Base-by-base conservation (phyloP, 2,113 vertebrate genomes). In the Phyllostomus discolor region DNA sequence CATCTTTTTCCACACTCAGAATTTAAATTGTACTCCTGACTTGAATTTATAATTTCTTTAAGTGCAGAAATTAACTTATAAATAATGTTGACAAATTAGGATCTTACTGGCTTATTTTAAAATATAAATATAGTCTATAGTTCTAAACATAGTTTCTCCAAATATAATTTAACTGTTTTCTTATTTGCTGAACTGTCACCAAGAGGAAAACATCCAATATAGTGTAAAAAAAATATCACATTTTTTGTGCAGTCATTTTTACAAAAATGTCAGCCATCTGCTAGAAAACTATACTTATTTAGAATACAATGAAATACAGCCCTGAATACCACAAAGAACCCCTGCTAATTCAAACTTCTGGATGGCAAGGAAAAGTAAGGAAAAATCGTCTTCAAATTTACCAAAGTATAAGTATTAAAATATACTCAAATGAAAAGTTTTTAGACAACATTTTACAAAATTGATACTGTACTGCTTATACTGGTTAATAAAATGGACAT, bases 11-110 rank as follows among this genome's bases (percentile, higher is more conserved):
- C 26, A 92, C 1, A 78, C 19, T 90, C 22, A 62, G 9, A 88
- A 87, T 89, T 96, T 94, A 78, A 89, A 84, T 70, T 78, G 9
- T 16, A 67, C 22, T 88, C 10, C 5, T 93, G 24, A 78, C 24
- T 92, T 94, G 54, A 95, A 82, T 95, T 95, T 88, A 86, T 69
- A 88, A 79, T 96, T 89, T 82, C 57, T 87, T 83, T 95, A 96
- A 90, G 38, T 96, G 28, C 41, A 92, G 94, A 88, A 89, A 92
- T 79, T 91, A 62, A 67, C 24, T 95, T 4, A 52, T 31, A 91
- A 73, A 64, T 87, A 89, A 80, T 93, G 66, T 41, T 83, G 69
- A 91, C 20, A 95, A 94, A 90, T 95, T 73, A 92, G 43, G 15
- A 10, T 79, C 28, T 97, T 15, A 67, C 7, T 96, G 4, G 5